Base-by-base conservation (phyloP, 2,888 invertebrate genomes). In the Chymomyza fuscimana region DNA sequence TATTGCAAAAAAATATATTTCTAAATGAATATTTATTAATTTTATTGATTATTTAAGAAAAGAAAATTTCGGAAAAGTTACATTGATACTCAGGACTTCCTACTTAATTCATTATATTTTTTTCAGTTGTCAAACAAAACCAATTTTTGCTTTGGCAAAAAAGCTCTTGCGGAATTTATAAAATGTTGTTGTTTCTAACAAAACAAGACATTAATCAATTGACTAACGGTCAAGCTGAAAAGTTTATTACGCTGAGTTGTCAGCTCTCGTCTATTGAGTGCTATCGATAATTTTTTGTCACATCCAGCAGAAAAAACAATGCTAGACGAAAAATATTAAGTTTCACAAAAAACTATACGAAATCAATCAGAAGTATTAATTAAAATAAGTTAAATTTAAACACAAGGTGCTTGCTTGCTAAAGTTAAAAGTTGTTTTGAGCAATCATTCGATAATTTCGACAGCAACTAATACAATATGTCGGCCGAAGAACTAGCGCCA, bases 401-500 rank as follows among this genome's bases (percentile, higher is more conserved):
- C 12, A 4, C 40, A 12, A 4, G 0, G 40, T 46, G 40, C 12
- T 46, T 46, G 12, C 12, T 46, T 46, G 12, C 10, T 12, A 46
- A 46, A 46, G 12, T 46, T 46, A 1, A 12, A 12, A 46, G 12
- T 46, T 12, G 12, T 46, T 46, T 46, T 46, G 40, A 12, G 40
- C 40, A 6, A 46, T 46, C 40, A 46, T 46, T 46, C 3, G 40
- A 12, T 46, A 12, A 6, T 46, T 12, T 12, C 12, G 12, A 46
- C 40, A 46, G 40, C 12, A 46, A 46, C 56, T 58, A 64, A 5
- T 29, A 51, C 86, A 91, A 86, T 81, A 92, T 92, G 92, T 91
- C 91, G 60, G 87, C 89, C 72, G 89, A 90, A 75, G 89, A 90
- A 63, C 82, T 86, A 70, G 74, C 80, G 88, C 93, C 93, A 76